These are phyloP conservation scores for Serranus cabrilla DNA, from an alignment of 2,797 vertebrate genomes.

Conservation along the genomic window DNA sequence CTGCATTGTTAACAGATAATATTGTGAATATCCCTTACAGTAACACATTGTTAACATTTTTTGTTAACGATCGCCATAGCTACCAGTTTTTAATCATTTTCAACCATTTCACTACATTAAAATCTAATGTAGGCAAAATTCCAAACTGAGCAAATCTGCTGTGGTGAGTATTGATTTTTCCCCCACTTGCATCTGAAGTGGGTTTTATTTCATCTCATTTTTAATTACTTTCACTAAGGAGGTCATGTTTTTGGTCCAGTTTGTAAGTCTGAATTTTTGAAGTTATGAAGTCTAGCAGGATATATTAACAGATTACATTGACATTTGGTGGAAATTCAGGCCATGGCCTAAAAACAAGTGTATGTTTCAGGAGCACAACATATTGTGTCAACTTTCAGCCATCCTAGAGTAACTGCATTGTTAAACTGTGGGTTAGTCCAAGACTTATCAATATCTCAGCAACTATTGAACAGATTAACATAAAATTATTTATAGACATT, in stretches of 20 bases:
- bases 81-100: constrained; percentile 24
- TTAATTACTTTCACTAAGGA: constrained; percentile 42
- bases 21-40: constrained; percentile 11
- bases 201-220: constrained; percentile 48
- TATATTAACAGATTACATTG: constrained; percentile 9
- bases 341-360: background rate
- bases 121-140: constrained; percentile 37
- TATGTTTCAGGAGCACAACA: background rate
- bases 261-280: background rate
- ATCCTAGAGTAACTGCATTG: background rate
- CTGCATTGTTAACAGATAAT: constrained; percentile 41
- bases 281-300: background rate
- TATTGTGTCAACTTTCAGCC: background rate
- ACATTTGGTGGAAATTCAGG: constrained; percentile 7
- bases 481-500: background rate
- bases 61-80: background rate
- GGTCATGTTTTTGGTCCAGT: constrained; percentile 7
- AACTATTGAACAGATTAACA: background rate
- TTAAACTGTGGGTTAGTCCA: background rate
- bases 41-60: background rate
- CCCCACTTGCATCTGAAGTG: constrained; percentile 27
- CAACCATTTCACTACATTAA: constrained; percentile 33
- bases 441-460: background rate
- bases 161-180: constrained; percentile 52
- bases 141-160: constrained; percentile 38